Percentiles rank a stretch among this genome's conserved stretches.
Evolutionary conservation across 2,888 invertebrate genomes (phyloP).

Genomic region (Labia minor): DNA sequence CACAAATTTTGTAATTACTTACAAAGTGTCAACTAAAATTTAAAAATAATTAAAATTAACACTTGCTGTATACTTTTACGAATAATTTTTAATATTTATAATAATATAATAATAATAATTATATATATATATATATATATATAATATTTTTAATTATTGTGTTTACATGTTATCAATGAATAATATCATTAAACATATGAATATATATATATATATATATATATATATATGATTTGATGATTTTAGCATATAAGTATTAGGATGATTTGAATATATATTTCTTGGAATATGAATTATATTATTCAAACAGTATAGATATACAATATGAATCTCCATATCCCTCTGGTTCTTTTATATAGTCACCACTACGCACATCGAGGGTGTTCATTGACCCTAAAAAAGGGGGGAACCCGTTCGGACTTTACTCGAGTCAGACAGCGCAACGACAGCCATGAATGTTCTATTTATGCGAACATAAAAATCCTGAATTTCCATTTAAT

Average conservation of each 20-base stretch:
- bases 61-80: too few relatives aligned
- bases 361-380: background rate
- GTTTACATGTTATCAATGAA: too few relatives aligned
- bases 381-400: conserved; percentile 4
- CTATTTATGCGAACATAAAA: background rate
- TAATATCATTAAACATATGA: too few relatives aligned
- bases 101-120: too few relatives aligned
- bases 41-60: too few relatives aligned
- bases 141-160: too few relatives aligned
- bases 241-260: background rate
- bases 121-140: too few relatives aligned
- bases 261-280: background rate
- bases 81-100: too few relatives aligned
- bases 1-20: too few relatives aligned
- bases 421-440: background rate
- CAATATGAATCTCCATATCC: background rate
- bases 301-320: background rate
- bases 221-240: too few relatives aligned
- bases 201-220: too few relatives aligned
- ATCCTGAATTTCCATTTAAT: conserved; percentile 1
- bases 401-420: background rate
- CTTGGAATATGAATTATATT: background rate
- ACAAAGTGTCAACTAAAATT: too few relatives aligned
- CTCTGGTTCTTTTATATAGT: background rate
- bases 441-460: background rate